Evolutionary conservation across 2,888 invertebrate species (phyloP), one percentile per base, ranked within the genome.

Genomic region (Watsonalla cultraria): DNA sequence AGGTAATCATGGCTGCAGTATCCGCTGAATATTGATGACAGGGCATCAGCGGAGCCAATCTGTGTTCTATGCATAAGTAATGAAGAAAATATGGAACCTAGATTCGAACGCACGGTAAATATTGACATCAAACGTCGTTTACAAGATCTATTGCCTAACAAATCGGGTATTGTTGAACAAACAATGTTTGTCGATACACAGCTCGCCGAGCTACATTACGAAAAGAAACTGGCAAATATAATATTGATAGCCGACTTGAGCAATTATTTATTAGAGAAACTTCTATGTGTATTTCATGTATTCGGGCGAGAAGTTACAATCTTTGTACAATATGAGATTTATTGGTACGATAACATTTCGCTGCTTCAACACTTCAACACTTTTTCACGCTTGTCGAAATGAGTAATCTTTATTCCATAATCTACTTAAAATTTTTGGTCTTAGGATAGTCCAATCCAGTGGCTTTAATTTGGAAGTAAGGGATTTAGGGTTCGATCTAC

Each of bases 51-150:
- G 74, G 72, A 80, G 78, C 84, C 88, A 89, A 89, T 90, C 87
- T 89, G 78, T 86, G 81, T 81, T 85, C 87, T 83, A 89, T 88
- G 87, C 89, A 87, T 87, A 87, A 87, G 81, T 90, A 87, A 88
- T 88, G 80, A 78, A 81, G 80, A 86, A 86, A 86, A 87, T 86
- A 84, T 82, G 80, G 74, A 76, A 74, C 72, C 78, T 78, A 80
- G 79, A 82, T 79, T 78, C 72, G 73, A 81, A 80, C 76, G 74
- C 70, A 76, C 76, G 76, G 82, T 84, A 85, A 86, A 84, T 84
- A 84, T 85, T 81, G 78, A 78, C 82, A 74, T 68, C 55, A 66
- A 71, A 69, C 66, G 65, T 68, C 71, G 67, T 60, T 70, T 59
- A 61, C 65, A 64, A 64, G 61, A 59, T 60, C 65, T 56, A 67